phyloP scores from a whole-genome alignment of 2,113 vertebrate genomes.

The Odontophorus gujanensis region DNA sequence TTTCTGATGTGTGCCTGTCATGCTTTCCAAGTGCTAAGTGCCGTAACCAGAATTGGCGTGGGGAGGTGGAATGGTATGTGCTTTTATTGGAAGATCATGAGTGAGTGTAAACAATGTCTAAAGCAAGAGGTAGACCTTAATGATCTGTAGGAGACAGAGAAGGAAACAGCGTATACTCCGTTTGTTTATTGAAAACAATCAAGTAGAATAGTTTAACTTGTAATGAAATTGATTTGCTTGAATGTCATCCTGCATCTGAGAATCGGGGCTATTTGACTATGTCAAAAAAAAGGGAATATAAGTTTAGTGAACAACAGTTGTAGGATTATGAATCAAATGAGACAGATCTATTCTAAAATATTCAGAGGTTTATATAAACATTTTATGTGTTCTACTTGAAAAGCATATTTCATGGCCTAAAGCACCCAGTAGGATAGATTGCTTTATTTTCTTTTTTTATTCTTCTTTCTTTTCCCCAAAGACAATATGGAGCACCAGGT shows the following conservation, averaged over 20 bases:
- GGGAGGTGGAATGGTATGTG: background rate
- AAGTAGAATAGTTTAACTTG: background rate
- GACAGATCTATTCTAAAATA: background rate
- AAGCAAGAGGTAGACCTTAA: background rate
- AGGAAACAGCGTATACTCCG: background rate
- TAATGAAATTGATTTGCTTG: background rate
- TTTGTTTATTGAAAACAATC: background rate
- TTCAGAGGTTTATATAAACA: background rate
- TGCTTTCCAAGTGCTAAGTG: background rate
- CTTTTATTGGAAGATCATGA: background rate
- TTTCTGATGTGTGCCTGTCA: background rate
- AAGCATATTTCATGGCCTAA: background rate
- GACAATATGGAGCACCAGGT: background rate
- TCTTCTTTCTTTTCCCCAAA: background rate
- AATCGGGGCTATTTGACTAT: background rate
- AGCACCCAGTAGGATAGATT: background rate
- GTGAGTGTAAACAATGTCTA: background rate
- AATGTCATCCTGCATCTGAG: background rate
- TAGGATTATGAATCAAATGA: background rate
- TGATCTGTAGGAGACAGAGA: background rate
- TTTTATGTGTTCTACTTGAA: background rate
- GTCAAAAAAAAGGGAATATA: background rate
- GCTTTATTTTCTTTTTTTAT: background rate
- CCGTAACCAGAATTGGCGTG: background rate
- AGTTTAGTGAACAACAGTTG: background rate